These are phyloP conservation scores for Syngnathus rostellatus DNA, from an alignment of 2,797 vertebrate genomes.

Conservation along the genomic window DNA sequence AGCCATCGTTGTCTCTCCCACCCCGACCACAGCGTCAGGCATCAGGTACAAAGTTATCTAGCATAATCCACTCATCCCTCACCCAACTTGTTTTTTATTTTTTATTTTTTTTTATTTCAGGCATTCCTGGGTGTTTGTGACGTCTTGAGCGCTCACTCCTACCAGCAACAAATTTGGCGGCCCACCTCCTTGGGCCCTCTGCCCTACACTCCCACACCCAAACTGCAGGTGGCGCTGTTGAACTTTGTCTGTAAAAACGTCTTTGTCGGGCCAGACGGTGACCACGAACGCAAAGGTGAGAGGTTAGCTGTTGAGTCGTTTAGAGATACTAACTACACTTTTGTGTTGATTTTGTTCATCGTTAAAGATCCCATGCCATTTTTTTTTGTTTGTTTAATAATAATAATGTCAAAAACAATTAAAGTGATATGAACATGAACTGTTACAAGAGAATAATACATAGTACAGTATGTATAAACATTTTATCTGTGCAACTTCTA, in stretches of 20 bases:
- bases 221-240: slow-evolving; percentile 79
- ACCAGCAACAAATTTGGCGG: slow-evolving; percentile 69
- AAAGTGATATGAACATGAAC: not conserved
- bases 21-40: slow-evolving; percentile 60
- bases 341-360: not conserved
- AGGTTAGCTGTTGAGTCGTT: not conserved
- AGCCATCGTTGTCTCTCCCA: slow-evolving; percentile 73
- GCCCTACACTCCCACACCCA: slow-evolving; percentile 70
- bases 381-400: not conserved
- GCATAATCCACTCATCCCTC: not conserved
- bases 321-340: not conserved
- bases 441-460: not conserved
- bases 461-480: too few relatives aligned
- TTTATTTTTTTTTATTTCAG: slow-evolving; percentile 52
- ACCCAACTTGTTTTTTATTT: not conserved
- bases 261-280: slow-evolving; percentile 64
- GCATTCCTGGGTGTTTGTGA: slow-evolving; percentile 82
- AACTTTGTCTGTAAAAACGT: slow-evolving; percentile 69
- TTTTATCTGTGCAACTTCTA: too few relatives aligned
- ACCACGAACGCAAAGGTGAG: slow-evolving; percentile 62
- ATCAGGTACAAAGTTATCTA: slow-evolving; percentile 63
- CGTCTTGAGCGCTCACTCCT: slow-evolving; percentile 76
- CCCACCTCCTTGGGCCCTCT: slow-evolving; percentile 48
- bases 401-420: not conserved
- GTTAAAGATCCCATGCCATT: not conserved